Evolutionary conservation across 2,797 vertebrate species (phyloP), one percentile per base, ranked within the genome.

Genomic region (Orientallactaga sibirica): DNA sequence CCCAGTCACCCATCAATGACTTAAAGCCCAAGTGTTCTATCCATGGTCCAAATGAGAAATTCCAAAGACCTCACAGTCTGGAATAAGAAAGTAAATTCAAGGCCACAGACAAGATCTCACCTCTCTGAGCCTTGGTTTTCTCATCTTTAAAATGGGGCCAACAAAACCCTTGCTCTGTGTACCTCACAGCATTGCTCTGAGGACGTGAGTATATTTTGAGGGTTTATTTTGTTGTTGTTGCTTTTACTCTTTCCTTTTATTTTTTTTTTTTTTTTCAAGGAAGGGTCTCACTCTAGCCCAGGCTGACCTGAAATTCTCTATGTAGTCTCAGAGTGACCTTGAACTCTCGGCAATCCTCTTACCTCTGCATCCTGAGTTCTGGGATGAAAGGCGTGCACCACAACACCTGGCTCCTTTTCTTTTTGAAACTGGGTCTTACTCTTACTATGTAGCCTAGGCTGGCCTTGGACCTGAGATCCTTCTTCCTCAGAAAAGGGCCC

Each of bases 1-100:
- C 41, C 78, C 4, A 0, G 24, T 15, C 68, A 2, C 9, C 19
- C 62, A 2, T 11, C 24, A 8, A 7, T 7, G 90, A 48, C 80
- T 58, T 55, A 75, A 55, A 78, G 52, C 77, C 58, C 27, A 79
- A 68, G 64, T 68, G 61, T 14, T 82, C 85, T 86, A 87, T 78
- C 93, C 29, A 84, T 5, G 37, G 87, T 64, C 85, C 96, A 81
- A 15, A 74, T 43, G 29, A 88, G 71, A 82, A 58, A 52, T 84
- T 78, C 68, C 24, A 75, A 74, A 71, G 83, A 43, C 61, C 52
- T 41, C 64, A 12, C 3, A 33, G 87, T 29, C 19, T 67, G 80
- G 86, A 73, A 22, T 71, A 7, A 75, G 61, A 74, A 91, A 73
- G 22, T 33, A 8, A 86, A 80, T 66, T 81, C 80, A 77, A 87